phyloP scores from a whole-genome alignment of 2,113 vertebrate species.

The Balaenoptera acutorostrata region DNA sequence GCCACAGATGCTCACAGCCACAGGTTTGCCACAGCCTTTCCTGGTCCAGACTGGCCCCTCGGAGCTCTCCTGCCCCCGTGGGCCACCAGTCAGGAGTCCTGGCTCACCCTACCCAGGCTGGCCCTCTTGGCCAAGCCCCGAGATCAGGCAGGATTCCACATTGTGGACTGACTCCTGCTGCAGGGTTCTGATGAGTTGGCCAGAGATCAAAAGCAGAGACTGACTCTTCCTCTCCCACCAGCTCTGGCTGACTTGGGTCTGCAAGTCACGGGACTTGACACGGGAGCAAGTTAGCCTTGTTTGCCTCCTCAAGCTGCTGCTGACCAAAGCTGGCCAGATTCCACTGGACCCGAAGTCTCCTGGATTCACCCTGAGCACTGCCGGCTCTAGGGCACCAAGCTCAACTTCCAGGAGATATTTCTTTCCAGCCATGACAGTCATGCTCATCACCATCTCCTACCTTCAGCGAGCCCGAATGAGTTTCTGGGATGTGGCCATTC shows the following conservation, averaged over 20 bases:
- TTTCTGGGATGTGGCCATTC: neutral
- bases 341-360: neutral
- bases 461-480: neutral
- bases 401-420: neutral
- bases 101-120: too few relatives aligned
- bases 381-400: neutral
- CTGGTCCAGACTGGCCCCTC: neutral
- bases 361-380: rapidly evolving
- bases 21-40: rapidly evolving
- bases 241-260: neutral
- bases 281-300: rapidly evolving
- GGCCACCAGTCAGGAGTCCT: neutral
- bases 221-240: neutral
- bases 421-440: too few relatives aligned
- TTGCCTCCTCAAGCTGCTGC: too few relatives aligned
- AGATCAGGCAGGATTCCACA: rapidly evolving
- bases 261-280: neutral
- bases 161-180: rapidly evolving
- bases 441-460: neutral
- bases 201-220: neutral
- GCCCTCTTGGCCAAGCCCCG: neutral
- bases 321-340: neutral
- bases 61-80: rapidly evolving
- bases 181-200: neutral
- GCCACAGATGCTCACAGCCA: neutral